Evolutionary conservation across 2,113 vertebrate species (phyloP).

Genomic region (Fregetta grallaria): DNA sequence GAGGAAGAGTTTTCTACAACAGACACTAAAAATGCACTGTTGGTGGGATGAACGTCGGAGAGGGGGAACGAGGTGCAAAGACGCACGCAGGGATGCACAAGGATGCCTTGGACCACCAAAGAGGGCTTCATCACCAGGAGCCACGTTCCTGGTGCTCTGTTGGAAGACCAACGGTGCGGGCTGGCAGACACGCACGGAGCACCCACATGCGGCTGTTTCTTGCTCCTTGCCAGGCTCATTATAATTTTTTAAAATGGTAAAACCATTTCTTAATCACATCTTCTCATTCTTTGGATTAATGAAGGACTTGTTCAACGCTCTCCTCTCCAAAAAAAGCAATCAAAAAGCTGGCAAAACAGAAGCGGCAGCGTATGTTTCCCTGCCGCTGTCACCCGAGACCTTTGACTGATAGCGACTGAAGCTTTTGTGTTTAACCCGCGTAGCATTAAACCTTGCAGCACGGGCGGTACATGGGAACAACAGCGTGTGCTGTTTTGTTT

Average conservation of each 20-base stretch:
- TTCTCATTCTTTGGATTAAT: rapidly evolving
- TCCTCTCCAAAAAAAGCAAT: background rate
- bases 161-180: rapidly evolving
- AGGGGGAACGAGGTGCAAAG: too few relatives aligned
- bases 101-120: background rate
- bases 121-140: rapidly evolving
- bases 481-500: background rate
- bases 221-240: background rate
- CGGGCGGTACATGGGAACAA: background rate
- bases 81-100: rapidly evolving
- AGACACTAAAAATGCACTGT: rapidly evolving
- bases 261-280: background rate
- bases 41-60: rapidly evolving
- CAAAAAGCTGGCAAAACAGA: background rate
- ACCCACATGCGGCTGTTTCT: rapidly evolving
- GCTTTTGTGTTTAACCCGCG: background rate
- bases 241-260: background rate
- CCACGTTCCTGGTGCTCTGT: background rate
- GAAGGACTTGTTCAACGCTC: background rate
- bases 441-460: background rate
- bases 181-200: background rate
- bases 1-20: background rate
- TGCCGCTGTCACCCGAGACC: background rate
- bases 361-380: background rate
- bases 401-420: background rate